Conservation (phyloP, 92 coral and sea anemone genomes). For the Zoanthus gigantus region DNA sequence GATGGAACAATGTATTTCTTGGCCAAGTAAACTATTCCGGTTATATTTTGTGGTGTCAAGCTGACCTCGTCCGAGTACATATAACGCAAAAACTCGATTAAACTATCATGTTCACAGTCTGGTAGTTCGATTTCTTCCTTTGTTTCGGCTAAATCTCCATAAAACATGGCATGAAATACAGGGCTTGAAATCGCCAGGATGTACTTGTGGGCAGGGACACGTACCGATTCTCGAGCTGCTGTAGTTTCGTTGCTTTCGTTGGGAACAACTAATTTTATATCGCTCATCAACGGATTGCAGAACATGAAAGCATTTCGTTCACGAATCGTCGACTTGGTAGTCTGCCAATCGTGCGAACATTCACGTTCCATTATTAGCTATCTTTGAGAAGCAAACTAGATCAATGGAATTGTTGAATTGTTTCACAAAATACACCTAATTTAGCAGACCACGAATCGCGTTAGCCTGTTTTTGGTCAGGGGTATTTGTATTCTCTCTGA, state of each 20-base stretch:
- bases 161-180: slow-evolving; percentile 57
- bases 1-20: slow-evolving; percentile 80
- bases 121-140: slow-evolving; percentile 66
- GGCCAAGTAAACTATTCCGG: slow-evolving; percentile 69
- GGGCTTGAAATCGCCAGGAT: slow-evolving; percentile 74
- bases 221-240: slow-evolving; percentile 5
- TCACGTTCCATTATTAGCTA: slow-evolving; percentile 14
- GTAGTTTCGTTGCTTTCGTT: neutral
- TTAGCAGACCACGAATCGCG: neutral
- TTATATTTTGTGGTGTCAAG: slow-evolving; percentile 58
- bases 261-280: slow-evolving; percentile 34
- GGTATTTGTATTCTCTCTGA: neutral
- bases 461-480: neutral
- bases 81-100: slow-evolving; percentile 72
- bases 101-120: slow-evolving; percentile 67
- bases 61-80: slow-evolving; percentile 68
- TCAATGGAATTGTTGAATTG: neutral
- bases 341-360: slow-evolving; percentile 54
- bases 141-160: slow-evolving; percentile 67
- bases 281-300: slow-evolving; percentile 55
- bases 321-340: slow-evolving; percentile 30
- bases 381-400: neutral
- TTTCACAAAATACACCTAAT: neutral
- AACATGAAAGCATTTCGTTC: slow-evolving; percentile 60
- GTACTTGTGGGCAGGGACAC: slow-evolving; percentile 46